Percentiles rank a stretch among this genome's conserved stretches.
These are phyloP conservation scores for Potorous gilbertii DNA, from an alignment of 2,797 vertebrate species.

Conservation along the genomic window DNA sequence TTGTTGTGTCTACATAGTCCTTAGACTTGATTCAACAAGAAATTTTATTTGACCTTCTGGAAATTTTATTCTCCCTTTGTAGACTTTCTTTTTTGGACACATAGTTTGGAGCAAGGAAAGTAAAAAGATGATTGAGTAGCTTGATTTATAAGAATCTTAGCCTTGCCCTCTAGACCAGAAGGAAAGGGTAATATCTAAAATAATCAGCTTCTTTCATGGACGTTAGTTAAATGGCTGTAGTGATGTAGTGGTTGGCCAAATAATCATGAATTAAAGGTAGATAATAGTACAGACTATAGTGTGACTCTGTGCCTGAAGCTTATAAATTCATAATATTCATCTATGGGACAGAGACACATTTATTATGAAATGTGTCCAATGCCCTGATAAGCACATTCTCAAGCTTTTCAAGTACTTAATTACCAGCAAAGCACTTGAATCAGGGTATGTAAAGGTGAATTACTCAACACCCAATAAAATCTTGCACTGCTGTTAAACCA, in stretches of 20 bases:
- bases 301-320: conserved; percentile 9
- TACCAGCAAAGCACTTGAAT: conserved; percentile 38
- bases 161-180: conserved; percentile 48
- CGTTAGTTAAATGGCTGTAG: neutral
- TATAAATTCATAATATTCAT: conserved; percentile 50
- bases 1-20: neutral
- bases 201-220: conserved; percentile 9
- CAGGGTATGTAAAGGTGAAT: conserved; percentile 8
- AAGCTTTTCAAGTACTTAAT: conserved; percentile 63
- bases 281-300: neutral
- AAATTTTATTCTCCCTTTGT: neutral
- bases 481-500: conserved; percentile 48
- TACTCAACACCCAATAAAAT: conserved; percentile 36
- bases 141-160: conserved; percentile 58
- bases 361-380: conserved; percentile 51
- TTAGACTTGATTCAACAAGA: neutral
- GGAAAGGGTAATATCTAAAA: conserved; percentile 23
- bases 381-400: conserved; percentile 55
- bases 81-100: conserved; percentile 32
- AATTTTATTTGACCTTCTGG: neutral
- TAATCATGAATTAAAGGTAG: neutral
- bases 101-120: conserved; percentile 31
- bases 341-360: conserved; percentile 18
- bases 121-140: conserved; percentile 44
- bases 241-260: neutral